These are phyloP conservation scores for Cerceris rybyensis DNA, from an alignment of 2,888 invertebrate genomes.

Conservation along the genomic window DNA sequence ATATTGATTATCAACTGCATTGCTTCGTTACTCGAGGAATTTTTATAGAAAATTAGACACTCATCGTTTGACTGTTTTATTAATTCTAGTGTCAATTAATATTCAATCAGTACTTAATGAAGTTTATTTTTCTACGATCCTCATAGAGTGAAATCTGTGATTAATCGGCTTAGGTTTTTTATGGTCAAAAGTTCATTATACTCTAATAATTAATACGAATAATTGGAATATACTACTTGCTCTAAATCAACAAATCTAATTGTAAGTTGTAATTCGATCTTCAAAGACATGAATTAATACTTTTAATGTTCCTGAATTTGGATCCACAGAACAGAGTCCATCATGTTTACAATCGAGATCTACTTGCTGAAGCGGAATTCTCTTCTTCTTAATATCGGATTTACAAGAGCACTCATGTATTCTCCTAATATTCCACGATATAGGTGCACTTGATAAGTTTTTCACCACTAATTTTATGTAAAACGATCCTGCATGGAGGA, in stretches of 20 bases:
- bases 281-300: constrained; percentile 22
- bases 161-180: too few relatives aligned
- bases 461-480: constrained; percentile 39
- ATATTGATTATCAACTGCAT: neutral
- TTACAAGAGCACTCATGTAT: constrained; percentile 45
- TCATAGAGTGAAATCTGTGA: too few relatives aligned
- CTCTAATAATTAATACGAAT: neutral
- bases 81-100: too few relatives aligned
- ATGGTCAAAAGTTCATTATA: too few relatives aligned
- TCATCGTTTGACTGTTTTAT: too few relatives aligned
- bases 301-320: constrained; percentile 31
- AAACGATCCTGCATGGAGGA: constrained; percentile 15
- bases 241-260: neutral
- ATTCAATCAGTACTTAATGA: too few relatives aligned
- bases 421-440: constrained; percentile 36
- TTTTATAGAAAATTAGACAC: neutral
- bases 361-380: constrained; percentile 15
- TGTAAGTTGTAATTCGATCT: neutral
- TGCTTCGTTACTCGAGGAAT: neutral
- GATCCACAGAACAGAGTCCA: constrained; percentile 41
- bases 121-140: too few relatives aligned
- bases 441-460: constrained; percentile 34
- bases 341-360: constrained; percentile 46
- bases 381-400: constrained; percentile 27
- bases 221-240: neutral